These are phyloP conservation scores for Scotopteryx bipunctaria DNA, from an alignment of 2,888 invertebrate genomes.

Conservation along the genomic window DNA sequence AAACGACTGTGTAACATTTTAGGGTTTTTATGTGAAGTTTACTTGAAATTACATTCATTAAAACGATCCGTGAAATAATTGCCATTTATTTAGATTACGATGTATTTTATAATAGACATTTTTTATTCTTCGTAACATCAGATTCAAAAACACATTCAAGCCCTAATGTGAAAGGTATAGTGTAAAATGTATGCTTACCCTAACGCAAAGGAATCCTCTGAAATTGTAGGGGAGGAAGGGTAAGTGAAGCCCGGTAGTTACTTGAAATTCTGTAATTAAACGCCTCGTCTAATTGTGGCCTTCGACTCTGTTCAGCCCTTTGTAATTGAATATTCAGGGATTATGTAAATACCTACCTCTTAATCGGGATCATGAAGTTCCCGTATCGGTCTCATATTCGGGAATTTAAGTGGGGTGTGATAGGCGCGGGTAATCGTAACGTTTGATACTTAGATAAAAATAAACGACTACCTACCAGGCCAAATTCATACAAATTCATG, in stretches of 20 bases:
- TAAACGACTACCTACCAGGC: too few relatives aligned
- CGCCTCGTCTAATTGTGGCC: constrained; percentile 79
- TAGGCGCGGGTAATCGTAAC: not conserved
- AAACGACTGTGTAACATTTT: too few relatives aligned
- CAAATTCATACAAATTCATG: too few relatives aligned
- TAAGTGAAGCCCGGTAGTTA: constrained; percentile 75
- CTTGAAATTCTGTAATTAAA: constrained; percentile 81
- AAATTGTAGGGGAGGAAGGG: constrained; percentile 73
- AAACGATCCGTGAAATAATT: too few relatives aligned
- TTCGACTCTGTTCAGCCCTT: constrained; percentile 65
- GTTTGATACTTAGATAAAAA: not conserved
- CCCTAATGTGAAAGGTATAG: too few relatives aligned
- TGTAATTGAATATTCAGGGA: constrained; percentile 49
- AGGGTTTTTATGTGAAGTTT: too few relatives aligned
- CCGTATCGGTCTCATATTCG: constrained; percentile 17
- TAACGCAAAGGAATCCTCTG: constrained; percentile 65
- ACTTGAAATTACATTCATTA: too few relatives aligned
- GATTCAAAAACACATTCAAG: too few relatives aligned
- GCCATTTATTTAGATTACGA: too few relatives aligned
- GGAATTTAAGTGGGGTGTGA: constrained; percentile 34
- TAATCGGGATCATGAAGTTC: constrained; percentile 32
- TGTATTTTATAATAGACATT: too few relatives aligned
- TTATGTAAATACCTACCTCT: constrained; percentile 27
- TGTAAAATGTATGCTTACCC: constrained; percentile 7
- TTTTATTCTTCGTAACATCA: too few relatives aligned